Percentiles rank a stretch among this genome's conserved stretches.
These are phyloP conservation scores for Megalurothrips usitatus DNA, from an alignment of 2,888 invertebrate species.

Conservation along the genomic window DNA sequence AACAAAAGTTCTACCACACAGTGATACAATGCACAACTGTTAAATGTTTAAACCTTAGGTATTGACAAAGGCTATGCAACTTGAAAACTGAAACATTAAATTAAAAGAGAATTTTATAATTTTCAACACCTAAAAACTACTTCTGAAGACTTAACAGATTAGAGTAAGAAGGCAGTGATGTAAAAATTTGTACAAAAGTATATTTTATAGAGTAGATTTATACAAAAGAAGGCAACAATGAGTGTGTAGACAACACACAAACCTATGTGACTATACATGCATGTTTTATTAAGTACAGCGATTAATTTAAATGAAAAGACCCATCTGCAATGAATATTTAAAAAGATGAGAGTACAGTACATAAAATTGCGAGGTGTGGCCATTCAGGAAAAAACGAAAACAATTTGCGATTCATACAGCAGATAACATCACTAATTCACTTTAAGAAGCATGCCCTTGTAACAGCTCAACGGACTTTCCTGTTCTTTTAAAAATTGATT, in stretches of 20 bases:
- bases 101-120: neutral
- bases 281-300: conserved; percentile 17
- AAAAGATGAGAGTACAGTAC: neutral
- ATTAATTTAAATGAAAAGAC: conserved; percentile 10
- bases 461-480: neutral
- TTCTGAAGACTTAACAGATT: conserved; percentile 20
- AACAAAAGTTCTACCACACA: neutral
- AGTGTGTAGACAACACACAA: neutral
- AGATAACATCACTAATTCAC: too few species aligned
- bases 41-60: too few species aligned
- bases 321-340: conserved; percentile 9
- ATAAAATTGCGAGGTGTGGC: neutral
- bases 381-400: too few species aligned
- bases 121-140: conserved; percentile 1
- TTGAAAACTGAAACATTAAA: neutral
- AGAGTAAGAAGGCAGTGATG: conserved; percentile 24
- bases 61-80: neutral
- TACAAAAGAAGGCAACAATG: conserved; percentile 23
- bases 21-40: neutral
- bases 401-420: too few species aligned
- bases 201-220: conserved; percentile 25
- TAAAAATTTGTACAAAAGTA: conserved; percentile 27
- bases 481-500: neutral
- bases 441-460: neutral
- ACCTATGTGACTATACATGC: conserved; percentile 5